Evolutionary conservation across 2,888 invertebrate species (phyloP).

Genomic region (Ochlodes sylvanus): DNA sequence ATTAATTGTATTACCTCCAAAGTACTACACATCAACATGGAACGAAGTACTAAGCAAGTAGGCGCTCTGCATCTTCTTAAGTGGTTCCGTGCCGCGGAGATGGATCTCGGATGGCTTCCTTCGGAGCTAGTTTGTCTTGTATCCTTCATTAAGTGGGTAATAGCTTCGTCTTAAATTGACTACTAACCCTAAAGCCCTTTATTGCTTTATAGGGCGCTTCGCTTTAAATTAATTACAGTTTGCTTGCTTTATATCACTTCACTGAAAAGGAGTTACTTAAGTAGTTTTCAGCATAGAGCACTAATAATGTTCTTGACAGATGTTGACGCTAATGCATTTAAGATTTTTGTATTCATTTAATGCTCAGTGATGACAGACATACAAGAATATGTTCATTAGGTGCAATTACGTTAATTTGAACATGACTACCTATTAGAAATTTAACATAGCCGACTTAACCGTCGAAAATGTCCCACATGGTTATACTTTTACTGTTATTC

Average conservation of each 20-base stretch:
- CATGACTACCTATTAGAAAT: too few species aligned
- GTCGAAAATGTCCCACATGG: too few species aligned
- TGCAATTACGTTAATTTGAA: too few species aligned
- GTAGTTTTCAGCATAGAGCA: too few species aligned
- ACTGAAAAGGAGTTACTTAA: background rate
- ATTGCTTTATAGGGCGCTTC: conserved; percentile 49
- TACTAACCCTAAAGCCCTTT: conserved; percentile 54
- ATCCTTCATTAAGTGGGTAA: conserved; percentile 68
- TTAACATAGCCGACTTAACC: too few species aligned
- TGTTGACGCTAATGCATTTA: too few species aligned
- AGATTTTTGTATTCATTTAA: too few species aligned
- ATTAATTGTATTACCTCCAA: conserved; percentile 67
- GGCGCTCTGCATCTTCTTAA: conserved; percentile 63
- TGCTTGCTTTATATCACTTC: conserved; percentile 34
- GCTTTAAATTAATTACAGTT: conserved; percentile 55
- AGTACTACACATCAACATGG: conserved; percentile 65
- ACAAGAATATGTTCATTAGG: too few species aligned
- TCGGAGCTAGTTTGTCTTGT: conserved; percentile 67
- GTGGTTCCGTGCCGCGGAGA: conserved; percentile 65
- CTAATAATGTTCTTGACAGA: too few species aligned
- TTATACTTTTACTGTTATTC: too few species aligned
- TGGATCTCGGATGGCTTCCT: conserved; percentile 67
- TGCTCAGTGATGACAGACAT: too few species aligned
- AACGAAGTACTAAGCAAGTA: conserved; percentile 67
- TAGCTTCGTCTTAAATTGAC: conserved; percentile 61